Conservation (phyloP, 2,797 vertebrate genomes). For the Labroides dimidiatus region DNA sequence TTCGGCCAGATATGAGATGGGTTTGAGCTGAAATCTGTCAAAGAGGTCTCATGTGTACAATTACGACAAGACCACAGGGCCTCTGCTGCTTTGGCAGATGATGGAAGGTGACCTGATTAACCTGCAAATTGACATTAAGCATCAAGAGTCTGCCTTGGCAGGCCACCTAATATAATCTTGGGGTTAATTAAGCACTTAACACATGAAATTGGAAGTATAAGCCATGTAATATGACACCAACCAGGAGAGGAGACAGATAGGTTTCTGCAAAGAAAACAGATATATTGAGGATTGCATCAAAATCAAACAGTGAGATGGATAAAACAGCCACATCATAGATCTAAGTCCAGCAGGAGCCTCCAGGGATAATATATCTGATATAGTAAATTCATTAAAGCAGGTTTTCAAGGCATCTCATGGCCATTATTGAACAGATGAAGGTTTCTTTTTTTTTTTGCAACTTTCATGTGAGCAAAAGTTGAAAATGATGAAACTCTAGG, state of each 20-base stretch:
- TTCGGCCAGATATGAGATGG: slow-evolving; percentile 45
- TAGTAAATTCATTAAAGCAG: slow-evolving; percentile 53
- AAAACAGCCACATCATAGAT: slow-evolving; percentile 20
- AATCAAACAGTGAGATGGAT: slow-evolving; percentile 27
- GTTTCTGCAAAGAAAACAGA: slow-evolving; percentile 9
- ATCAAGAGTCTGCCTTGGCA: slow-evolving; percentile 72
- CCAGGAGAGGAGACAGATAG: slow-evolving; percentile 32
- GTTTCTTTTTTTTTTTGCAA: slow-evolving; percentile 69
- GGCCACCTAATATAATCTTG: slow-evolving; percentile 71
- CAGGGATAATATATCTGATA: slow-evolving; percentile 47
- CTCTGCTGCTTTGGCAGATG: slow-evolving; percentile 72
- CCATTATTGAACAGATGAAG: slow-evolving; percentile 68
- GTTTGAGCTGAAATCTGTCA: slow-evolving; percentile 59
- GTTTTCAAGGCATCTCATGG: slow-evolving; percentile 52
- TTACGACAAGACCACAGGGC: slow-evolving; percentile 69
- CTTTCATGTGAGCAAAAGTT: slow-evolving; percentile 78
- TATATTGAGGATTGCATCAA: slow-evolving; percentile 20
- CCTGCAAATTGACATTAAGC: slow-evolving; percentile 83
- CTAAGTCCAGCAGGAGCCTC: slow-evolving; percentile 13
- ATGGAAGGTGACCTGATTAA: slow-evolving; percentile 83
- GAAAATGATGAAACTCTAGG: slow-evolving; percentile 83
- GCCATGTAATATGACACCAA: slow-evolving; percentile 65
- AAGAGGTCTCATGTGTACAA: slow-evolving; percentile 69
- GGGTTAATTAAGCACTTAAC: slow-evolving; percentile 82
- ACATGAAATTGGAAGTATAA: slow-evolving; percentile 72